Conservation (phyloP, 2,113 vertebrate species). For the Nicator chloris region DNA sequence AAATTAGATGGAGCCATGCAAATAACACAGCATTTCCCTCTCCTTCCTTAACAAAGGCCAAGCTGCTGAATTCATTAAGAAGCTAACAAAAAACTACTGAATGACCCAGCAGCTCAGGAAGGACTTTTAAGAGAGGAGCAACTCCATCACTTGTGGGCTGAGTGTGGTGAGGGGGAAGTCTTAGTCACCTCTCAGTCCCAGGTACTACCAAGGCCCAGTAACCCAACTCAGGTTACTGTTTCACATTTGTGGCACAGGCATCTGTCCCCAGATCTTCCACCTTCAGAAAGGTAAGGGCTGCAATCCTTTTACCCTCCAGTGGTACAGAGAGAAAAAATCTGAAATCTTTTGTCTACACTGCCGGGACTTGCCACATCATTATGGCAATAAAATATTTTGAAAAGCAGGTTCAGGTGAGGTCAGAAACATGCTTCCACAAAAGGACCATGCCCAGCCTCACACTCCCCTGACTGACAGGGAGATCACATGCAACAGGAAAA, state of each 20-base stretch:
- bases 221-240: background rate
- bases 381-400: background rate
- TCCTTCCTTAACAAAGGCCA: background rate
- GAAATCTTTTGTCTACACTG: background rate
- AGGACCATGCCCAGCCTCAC: fast-evolving
- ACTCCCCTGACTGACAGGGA: background rate
- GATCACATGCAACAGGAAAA: fast-evolving
- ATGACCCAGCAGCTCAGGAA: background rate
- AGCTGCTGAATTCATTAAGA: background rate
- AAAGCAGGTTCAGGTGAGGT: background rate
- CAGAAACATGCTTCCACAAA: background rate
- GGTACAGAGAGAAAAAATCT: background rate
- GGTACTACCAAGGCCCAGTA: background rate
- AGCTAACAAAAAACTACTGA: background rate
- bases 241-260: background rate
- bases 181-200: background rate
- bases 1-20: background rate
- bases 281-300: background rate
- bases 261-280: background rate
- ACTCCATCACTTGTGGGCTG: background rate
- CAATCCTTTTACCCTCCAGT: background rate
- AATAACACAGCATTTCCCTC: background rate
- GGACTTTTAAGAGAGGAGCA: background rate
- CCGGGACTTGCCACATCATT: background rate
- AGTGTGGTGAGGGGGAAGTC: background rate